phyloP scores from a whole-genome alignment of 2,888 invertebrate species.

The Plagodis dolabraria region DNA sequence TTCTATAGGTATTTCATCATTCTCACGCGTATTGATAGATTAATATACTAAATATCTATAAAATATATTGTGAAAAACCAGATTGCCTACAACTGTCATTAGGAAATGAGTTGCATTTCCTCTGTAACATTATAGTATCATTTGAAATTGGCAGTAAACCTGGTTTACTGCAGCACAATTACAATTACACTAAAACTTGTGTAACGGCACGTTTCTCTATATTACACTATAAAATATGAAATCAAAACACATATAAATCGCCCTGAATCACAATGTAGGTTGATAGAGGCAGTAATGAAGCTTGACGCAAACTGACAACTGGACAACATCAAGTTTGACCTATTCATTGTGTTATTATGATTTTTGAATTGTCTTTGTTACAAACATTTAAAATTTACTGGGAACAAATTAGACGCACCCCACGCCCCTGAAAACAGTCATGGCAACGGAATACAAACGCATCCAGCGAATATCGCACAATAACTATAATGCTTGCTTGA shows the following conservation, averaged over 20 bases:
- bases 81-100: slow-evolving; percentile 8
- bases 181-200: slow-evolving; percentile 22
- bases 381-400: too few species aligned
- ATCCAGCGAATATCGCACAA: too few species aligned
- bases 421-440: too few species aligned
- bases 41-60: neutral
- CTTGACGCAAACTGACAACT: neutral
- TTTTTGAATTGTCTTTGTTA: too few species aligned
- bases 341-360: too few species aligned
- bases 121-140: slow-evolving; percentile 1
- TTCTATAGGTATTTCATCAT: too few species aligned
- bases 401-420: too few species aligned
- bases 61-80: neutral
- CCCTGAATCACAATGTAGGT: slow-evolving; percentile 5
- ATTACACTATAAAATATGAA: slow-evolving; percentile 27
- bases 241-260: slow-evolving; percentile 42
- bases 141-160: slow-evolving; percentile 17
- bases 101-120: slow-evolving; percentile 3
- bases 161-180: slow-evolving; percentile 12
- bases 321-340: too few species aligned
- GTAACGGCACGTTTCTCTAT: slow-evolving; percentile 16
- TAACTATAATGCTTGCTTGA: too few species aligned
- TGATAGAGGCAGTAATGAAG: slow-evolving; percentile 12
- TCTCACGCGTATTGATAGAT: too few species aligned
- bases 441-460: too few species aligned